Evolutionary conservation across 2,113 vertebrate genomes (phyloP), one percentile per base, ranked within the genome.

Genomic region (Desmodus rotundus): DNA sequence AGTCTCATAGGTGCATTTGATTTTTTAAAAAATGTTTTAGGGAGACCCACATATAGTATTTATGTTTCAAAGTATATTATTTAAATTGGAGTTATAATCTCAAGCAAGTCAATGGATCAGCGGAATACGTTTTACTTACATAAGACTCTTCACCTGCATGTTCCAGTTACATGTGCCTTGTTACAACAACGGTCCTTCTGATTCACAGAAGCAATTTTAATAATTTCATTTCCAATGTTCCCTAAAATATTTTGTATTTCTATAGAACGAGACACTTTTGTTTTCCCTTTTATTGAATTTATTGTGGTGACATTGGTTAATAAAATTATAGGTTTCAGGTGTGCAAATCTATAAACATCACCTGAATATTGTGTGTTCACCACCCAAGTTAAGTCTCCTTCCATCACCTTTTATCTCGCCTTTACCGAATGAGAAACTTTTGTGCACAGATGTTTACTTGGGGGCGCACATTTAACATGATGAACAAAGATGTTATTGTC

Each of bases 21-120:
- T 80, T 85, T 70, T 77, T 81, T 72, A 88, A 91, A 73, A 68
- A 91, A 91, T 63, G 26, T 76, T 54, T 93, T 95, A 68, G 73
- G 91, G 4, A 45, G 31, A 58, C 13, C 3, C 9, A 52, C 45
- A 41, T 36, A 1, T 82, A 28, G 86, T 50, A 6, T 52, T 83
- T 87, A 28, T 33, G 8, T 93, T 96, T 73, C 77, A 65, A 77
- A 91, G 20, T 70, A 19, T 47, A 89, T 41, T 70, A 45, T 36
- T 89, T 65, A 56, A 89, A 86, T 41, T 26, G 61, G 31, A 95
- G 76, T 68, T 54, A 33, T 50, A 82, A 65, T 85, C 45, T 74
- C 20, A 70, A 31, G 86, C 45, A 77, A 72, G 17, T 47, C 38
- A 36, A 9, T 50, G 5, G 7, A 77, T 47, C 45, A 47, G 4